Conservation (phyloP, 2,888 invertebrate species). For the Lagria hirta region DNA sequence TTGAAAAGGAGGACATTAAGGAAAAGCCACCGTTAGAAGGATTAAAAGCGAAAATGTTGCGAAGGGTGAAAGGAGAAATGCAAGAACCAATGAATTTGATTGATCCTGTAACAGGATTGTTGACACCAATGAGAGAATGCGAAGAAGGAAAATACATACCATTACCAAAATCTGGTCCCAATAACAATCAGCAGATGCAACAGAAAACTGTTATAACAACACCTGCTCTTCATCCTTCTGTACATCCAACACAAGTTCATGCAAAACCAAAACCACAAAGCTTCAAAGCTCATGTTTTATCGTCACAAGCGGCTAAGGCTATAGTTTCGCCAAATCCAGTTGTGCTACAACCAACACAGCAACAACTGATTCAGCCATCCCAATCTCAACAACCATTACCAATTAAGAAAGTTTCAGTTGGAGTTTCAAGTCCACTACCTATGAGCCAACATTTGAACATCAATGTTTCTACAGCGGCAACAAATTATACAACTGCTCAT, state of each 20-base stretch:
- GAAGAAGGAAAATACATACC: constrained; percentile 71
- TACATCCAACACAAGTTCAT: constrained; percentile 14
- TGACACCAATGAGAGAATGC: constrained; percentile 69
- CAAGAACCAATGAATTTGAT: constrained; percentile 68
- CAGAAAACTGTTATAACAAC: constrained; percentile 21
- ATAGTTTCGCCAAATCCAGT: constrained; percentile 40
- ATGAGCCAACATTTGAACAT: constrained; percentile 47
- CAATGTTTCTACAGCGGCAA: constrained; percentile 45
- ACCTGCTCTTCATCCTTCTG: constrained; percentile 28
- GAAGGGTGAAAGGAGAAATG: constrained; percentile 50
- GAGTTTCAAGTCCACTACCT: constrained; percentile 43
- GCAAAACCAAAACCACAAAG: constrained; percentile 58
- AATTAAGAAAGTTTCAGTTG: too few species aligned
- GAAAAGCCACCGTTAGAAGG: constrained; percentile 44
- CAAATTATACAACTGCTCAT: constrained; percentile 42
- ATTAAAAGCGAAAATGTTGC: constrained; percentile 50
- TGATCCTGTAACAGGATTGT: constrained; percentile 73
- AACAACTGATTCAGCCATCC: constrained; percentile 33
- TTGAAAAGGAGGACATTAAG: constrained; percentile 26
- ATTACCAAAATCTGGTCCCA: constrained; percentile 49
- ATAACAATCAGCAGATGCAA: constrained; percentile 35
- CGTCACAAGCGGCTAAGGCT: constrained; percentile 55
- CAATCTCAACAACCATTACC: too few species aligned
- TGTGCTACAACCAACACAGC: constrained; percentile 26
- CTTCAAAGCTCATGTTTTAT: constrained; percentile 65